A percentile compares a stretch with the other conserved stretches of the same genome.
phyloP scores from a whole-genome alignment of 1,140 invertebrate species.

The Trypoxylus dichotomus region DNA sequence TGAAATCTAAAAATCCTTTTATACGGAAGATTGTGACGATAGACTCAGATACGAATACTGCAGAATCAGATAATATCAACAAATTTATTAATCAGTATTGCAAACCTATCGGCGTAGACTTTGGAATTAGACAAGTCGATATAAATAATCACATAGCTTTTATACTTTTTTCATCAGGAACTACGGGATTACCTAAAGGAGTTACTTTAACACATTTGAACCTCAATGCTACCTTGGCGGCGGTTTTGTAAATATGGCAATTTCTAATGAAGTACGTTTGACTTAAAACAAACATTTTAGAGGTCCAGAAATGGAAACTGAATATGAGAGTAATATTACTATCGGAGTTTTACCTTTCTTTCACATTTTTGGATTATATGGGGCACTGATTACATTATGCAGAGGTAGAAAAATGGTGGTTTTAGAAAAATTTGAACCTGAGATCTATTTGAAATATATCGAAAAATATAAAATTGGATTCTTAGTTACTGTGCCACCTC shows the following conservation, averaged over 20 bases:
- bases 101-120: not conserved
- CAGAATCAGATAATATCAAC: slow-evolving; percentile 27
- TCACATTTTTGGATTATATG: slow-evolving; percentile 41
- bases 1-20: slow-evolving; percentile 36
- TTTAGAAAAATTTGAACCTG: slow-evolving; percentile 58
- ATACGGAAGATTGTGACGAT: slow-evolving; percentile 41
- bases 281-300: not conserved
- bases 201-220: slow-evolving; percentile 71
- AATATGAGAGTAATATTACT: not conserved
- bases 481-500: slow-evolving; percentile 59
- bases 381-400: slow-evolving; percentile 32
- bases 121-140: slow-evolving; percentile 35
- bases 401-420: slow-evolving; percentile 42
- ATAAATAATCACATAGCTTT: slow-evolving; percentile 43
- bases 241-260: not conserved
- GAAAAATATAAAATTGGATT: slow-evolving; percentile 59
- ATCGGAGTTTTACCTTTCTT: slow-evolving; percentile 46
- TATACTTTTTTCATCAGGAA: slow-evolving; percentile 64
- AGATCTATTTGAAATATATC: slow-evolving; percentile 47
- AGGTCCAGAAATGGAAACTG: not conserved
- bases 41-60: slow-evolving; percentile 22
- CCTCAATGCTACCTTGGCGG: slow-evolving; percentile 18
- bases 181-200: slow-evolving; percentile 77
- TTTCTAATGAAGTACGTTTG: not conserved
- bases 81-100: slow-evolving; percentile 32